A percentile compares a stretch with the other conserved stretches of the same genome.
Conservation (phyloP, 2,113 vertebrate species). For the Chinchilla lanigera region DNA sequence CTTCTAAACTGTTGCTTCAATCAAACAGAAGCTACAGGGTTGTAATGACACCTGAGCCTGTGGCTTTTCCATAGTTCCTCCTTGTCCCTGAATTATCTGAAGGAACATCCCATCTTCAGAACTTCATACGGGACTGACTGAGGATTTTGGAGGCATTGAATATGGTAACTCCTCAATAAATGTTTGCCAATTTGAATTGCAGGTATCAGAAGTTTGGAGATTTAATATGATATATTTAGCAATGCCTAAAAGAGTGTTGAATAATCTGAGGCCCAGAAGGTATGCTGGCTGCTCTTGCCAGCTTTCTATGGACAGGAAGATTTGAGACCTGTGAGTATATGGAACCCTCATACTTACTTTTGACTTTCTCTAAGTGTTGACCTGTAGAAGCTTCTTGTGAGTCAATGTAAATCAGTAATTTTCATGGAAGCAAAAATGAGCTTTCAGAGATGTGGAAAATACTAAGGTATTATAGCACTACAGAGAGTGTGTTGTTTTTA, state of each 20-base stretch:
- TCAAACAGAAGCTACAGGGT: not conserved
- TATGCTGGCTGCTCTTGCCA: not conserved
- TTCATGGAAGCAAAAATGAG: conserved; percentile 61
- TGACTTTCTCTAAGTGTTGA: conserved; percentile 10
- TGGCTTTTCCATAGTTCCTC: not conserved
- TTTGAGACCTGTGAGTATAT: not conserved
- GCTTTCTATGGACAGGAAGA: not conserved
- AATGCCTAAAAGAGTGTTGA: not conserved
- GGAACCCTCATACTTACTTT: not conserved
- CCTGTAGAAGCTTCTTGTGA: conserved; percentile 18
- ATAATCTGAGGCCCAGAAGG: not conserved
- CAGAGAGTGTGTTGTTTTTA: conserved; percentile 20
- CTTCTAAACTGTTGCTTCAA: conserved; percentile 33
- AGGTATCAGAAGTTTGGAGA: not conserved
- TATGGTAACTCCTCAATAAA: not conserved
- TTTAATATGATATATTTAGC: not conserved
- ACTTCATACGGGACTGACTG: not conserved
- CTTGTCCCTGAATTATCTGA: not conserved
- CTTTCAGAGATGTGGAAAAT: conserved; percentile 37
- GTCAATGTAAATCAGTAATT: conserved; percentile 35
- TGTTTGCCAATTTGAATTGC: not conserved
- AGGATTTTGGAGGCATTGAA: not conserved
- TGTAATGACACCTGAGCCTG: not conserved
- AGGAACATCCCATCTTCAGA: not conserved
- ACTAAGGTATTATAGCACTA: not conserved